Evolutionary conservation across 2,888 invertebrate genomes (phyloP).

Genomic region (Clusia tigrina): DNA sequence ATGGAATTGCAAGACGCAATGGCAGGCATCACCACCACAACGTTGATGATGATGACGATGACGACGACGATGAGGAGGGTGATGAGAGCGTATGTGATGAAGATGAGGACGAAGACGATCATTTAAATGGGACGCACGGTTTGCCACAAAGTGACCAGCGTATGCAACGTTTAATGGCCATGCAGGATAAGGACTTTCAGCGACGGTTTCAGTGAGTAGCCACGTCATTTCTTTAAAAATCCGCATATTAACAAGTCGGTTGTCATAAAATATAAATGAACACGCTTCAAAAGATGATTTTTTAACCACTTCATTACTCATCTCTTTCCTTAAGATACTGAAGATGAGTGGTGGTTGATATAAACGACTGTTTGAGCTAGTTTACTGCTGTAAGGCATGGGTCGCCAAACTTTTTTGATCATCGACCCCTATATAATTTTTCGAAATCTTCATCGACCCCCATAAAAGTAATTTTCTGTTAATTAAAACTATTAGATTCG

Average conservation of each 20-base stretch:
- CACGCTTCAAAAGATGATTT: too few relatives aligned
- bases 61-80: conserved; percentile 50
- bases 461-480: too few relatives aligned
- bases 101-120: conserved; percentile 50
- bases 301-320: too few relatives aligned
- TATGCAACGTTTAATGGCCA: conserved; percentile 58
- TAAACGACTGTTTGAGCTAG: too few relatives aligned
- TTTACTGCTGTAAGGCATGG: too few relatives aligned
- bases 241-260: neutral
- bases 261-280: too few relatives aligned
- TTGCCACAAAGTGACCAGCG: conserved; percentile 57
- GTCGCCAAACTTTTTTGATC: too few relatives aligned
- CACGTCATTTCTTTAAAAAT: neutral
- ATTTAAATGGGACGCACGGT: conserved; percentile 47
- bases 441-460: too few relatives aligned
- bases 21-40: conserved; percentile 36
- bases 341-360: too few relatives aligned
- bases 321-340: too few relatives aligned
- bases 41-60: conserved; percentile 35
- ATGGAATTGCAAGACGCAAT: conserved; percentile 44
- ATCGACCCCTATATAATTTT: too few relatives aligned
- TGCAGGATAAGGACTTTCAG: conserved; percentile 59
- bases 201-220: conserved; percentile 60
- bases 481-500: too few relatives aligned
- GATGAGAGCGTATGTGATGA: conserved; percentile 54